A percentile compares a stretch with the other conserved stretches of the same genome.
These are phyloP conservation scores for Nicator chloris DNA, from an alignment of 2,113 vertebrate species.

Conservation along the genomic window DNA sequence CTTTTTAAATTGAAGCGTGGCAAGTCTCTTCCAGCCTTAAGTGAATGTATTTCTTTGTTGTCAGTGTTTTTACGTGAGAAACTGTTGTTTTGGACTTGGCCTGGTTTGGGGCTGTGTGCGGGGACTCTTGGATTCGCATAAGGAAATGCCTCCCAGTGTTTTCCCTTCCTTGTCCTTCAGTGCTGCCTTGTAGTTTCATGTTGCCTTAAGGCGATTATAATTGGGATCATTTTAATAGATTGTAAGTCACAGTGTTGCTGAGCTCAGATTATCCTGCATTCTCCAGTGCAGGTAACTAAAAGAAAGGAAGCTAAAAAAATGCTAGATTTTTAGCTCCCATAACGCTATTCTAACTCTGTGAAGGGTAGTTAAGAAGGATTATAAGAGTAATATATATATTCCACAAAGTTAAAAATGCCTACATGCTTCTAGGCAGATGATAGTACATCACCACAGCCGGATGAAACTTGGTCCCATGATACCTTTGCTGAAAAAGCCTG, in stretches of 20 bases:
- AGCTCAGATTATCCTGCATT: neutral
- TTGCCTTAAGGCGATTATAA: neutral
- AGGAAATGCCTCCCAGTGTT: neutral
- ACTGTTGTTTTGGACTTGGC: neutral
- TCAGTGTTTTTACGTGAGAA: neutral
- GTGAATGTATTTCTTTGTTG: neutral
- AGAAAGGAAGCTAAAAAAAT: neutral
- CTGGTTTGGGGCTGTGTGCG: neutral
- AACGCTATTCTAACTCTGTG: neutral
- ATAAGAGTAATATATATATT: neutral
- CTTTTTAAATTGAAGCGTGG: neutral
- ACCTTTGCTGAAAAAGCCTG: neutral
- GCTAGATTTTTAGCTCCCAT: neutral
- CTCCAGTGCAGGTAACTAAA: neutral
- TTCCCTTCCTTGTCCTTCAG: neutral
- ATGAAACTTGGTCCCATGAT: neutral
- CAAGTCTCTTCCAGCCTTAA: neutral
- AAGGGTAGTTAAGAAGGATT: neutral
- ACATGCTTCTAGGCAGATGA: neutral
- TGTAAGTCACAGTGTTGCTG: neutral
- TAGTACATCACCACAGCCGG: neutral
- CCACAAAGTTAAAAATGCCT: neutral
- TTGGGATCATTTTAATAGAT: neutral
- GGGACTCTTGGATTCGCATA: accelerated
- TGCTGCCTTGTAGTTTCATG: neutral